phyloP scores from a whole-genome alignment of 2,113 vertebrate genomes.

The Catharus fuscescens region DNA sequence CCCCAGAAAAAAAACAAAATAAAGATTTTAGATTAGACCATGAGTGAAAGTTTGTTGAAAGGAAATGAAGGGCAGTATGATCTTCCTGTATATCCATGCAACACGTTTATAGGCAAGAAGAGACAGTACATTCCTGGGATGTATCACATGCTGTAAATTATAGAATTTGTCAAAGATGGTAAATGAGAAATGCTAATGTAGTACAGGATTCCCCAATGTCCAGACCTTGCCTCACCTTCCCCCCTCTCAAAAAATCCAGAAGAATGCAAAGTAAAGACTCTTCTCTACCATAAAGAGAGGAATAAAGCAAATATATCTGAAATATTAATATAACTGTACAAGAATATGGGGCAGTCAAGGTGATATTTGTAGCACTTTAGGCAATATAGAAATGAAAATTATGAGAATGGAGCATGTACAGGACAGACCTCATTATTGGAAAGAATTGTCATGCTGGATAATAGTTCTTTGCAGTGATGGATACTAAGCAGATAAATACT shows the following conservation, averaged over 20 bases:
- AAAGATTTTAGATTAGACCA: not conserved
- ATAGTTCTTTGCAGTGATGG: not conserved
- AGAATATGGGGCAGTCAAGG: not conserved
- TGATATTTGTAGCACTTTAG: not conserved
- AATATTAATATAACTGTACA: not conserved
- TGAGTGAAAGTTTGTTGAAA: not conserved
- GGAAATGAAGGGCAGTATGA: not conserved
- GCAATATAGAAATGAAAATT: not conserved
- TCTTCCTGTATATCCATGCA: not conserved
- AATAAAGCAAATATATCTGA: not conserved
- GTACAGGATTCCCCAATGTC: not conserved
- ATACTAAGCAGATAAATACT: not conserved
- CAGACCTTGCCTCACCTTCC: not conserved
- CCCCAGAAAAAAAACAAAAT: not conserved
- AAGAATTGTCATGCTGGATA: not conserved
- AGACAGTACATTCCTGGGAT: not conserved
- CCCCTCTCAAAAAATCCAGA: rapidly evolving
- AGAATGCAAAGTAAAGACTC: not conserved
- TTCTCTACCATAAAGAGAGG: not conserved
- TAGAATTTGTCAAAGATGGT: not conserved
- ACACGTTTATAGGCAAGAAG: not conserved
- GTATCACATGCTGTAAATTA: not conserved
- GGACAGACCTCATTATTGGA: not conserved
- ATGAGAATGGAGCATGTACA: not conserved
- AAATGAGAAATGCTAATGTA: not conserved